Evolutionary conservation across 2,797 vertebrate species (phyloP), one percentile per base, ranked within the genome.

Genomic region (Iguana delicatissima): DNA sequence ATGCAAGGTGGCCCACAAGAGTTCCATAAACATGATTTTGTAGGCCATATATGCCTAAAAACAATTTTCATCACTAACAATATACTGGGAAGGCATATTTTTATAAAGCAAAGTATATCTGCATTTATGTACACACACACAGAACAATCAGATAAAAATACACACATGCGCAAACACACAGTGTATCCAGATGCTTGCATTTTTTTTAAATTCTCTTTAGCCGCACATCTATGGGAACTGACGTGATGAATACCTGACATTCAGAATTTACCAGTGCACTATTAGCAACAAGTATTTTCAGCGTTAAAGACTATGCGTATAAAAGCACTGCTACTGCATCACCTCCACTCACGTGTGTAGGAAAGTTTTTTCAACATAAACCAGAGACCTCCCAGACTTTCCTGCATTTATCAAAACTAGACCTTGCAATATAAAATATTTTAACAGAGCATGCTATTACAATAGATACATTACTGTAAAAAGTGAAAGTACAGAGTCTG

Each of bases 371-470:
- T 67, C 35, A 22, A 57, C 9, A 73, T 82, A 69, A 81, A 81
- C 22, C 1, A 82, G n/a, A 86, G 8, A 74, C 46, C 83, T 95
- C 64, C 94, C 89, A 55, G 89, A 9, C 77, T 64, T 13, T 46
- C 13, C 14, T 85, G 7, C 6, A 35, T 13, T 72, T 52, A 88
- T 86, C 79, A 59, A 12, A 72, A 73, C 62, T 57, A 73, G 18
- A 84, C 14, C 69, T 76, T 67, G 26, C 10, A 79, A 57, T 59
- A 38, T 79, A 80, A 55, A 80, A 42, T 42, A 67, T 62, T 84
- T 69, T 77, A 55, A 12, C 9, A n/a, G 20, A 16, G 64, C 50
- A 79, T 88, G 50, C n/a, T 42, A 84, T 16, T 69, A 52, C n/a
- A 38, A 32, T 32, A 67, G 0, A 0, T 32, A 84, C 32, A 50